Evolutionary conservation across 1,140 invertebrate genomes (phyloP).

Genomic region (Drosophila miranda): DNA sequence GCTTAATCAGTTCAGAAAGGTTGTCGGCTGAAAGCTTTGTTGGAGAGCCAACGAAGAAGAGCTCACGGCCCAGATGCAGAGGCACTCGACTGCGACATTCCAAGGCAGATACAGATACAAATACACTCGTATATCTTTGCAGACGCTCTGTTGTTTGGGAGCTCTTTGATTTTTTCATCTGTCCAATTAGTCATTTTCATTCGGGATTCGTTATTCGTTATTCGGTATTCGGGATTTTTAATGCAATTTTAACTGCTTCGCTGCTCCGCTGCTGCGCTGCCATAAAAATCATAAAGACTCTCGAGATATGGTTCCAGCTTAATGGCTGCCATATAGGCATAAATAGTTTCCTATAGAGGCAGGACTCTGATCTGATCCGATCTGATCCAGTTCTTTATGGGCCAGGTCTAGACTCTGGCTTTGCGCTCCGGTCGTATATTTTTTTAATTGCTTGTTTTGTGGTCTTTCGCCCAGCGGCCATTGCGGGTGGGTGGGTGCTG

Average conservation of each 20-base stretch:
- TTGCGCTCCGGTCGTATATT: conserved; percentile 15
- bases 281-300: conserved; percentile 57
- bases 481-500: conserved; percentile 31
- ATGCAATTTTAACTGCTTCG: conserved; percentile 67
- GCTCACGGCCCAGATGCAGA: background rate
- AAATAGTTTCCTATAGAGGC: conserved; percentile 42
- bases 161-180: conserved; percentile 67
- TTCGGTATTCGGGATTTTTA: conserved; percentile 44
- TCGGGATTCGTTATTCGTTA: conserved; percentile 24
- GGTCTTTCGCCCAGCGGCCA: conserved; percentile 17
- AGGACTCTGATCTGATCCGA: conserved; percentile 35
- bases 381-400: conserved; percentile 41
- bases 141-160: conserved; percentile 36
- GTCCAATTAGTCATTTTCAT: conserved; percentile 79
- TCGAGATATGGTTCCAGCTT: conserved; percentile 29
- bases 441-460: conserved; percentile 68
- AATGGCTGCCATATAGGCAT: conserved; percentile 54
- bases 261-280: conserved; percentile 18
- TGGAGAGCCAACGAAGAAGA: conserved; percentile 5
- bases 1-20: conserved; percentile 75
- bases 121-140: conserved; percentile 25
- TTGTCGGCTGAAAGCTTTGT: conserved; percentile 57
- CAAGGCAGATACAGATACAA: conserved; percentile 33
- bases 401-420: conserved; percentile 56
- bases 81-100: conserved; percentile 75